These are phyloP conservation scores for Ochotona princeps DNA, from an alignment of 2,113 vertebrate genomes.

Conservation along the genomic window DNA sequence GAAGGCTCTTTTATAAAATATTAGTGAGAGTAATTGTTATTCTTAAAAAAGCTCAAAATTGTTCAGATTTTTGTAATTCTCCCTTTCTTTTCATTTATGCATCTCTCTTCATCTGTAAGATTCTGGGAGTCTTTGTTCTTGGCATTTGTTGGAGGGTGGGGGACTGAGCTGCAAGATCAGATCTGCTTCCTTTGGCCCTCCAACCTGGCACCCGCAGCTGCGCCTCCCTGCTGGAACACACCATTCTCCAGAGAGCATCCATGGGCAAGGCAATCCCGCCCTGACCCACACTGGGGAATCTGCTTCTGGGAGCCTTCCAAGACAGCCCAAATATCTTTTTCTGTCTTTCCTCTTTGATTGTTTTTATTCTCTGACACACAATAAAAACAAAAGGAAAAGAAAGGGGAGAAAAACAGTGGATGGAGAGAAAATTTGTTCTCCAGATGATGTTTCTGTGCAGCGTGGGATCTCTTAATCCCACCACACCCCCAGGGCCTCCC, in stretches of 20 bases:
- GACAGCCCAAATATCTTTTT: neutral
- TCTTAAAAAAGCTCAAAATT: neutral
- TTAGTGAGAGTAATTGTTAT: neutral
- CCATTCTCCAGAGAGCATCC: neutral
- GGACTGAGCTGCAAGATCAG: neutral
- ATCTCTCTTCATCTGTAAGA: neutral
- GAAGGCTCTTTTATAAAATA: neutral
- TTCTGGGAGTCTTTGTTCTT: neutral
- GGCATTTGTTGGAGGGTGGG: neutral
- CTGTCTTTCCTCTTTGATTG: constrained; percentile 47
- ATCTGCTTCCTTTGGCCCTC: accelerated
- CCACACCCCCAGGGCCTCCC: neutral
- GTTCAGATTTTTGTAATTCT: neutral
- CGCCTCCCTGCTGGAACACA: accelerated
- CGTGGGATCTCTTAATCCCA: neutral
- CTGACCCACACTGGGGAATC: constrained; percentile 29
- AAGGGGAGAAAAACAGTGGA: constrained; percentile 52
- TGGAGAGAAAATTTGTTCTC: constrained; percentile 63
- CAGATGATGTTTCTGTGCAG: constrained; percentile 54
- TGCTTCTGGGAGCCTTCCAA: constrained; percentile 57
- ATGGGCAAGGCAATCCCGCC: constrained; percentile 11
- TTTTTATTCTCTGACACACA: constrained; percentile 1
- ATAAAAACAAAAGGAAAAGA: neutral
- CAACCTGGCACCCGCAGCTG: neutral
- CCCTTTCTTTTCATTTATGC: neutral